Percentiles rank a stretch among this genome's conserved stretches.
phyloP scores from a whole-genome alignment of 2,797 vertebrate genomes.

The Lophius americanus region DNA sequence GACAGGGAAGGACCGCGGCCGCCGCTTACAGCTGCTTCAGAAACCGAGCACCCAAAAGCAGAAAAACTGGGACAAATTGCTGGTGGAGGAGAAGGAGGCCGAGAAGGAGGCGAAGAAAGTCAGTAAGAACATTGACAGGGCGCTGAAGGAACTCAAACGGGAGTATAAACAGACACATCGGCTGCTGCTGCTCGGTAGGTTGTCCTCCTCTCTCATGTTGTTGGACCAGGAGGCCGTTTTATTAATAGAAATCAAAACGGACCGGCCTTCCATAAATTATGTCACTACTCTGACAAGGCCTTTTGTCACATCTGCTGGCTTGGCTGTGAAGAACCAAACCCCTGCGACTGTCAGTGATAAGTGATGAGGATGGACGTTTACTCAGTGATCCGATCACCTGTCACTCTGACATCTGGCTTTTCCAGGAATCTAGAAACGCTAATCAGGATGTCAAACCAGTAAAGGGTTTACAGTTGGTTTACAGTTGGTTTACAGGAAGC shows the following conservation, averaged over 20 bases:
- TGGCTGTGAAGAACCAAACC: constrained; percentile 49
- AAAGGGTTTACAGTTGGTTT: background rate
- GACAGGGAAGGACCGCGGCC: constrained; percentile 78
- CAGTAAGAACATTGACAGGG: constrained; percentile 92
- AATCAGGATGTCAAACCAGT: background rate
- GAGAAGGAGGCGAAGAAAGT: constrained; percentile 93
- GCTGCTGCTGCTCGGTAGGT: constrained; percentile 94
- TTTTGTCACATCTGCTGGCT: constrained; percentile 63
- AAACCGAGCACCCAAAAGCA: constrained; percentile 83
- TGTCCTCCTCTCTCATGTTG: constrained; percentile 27
- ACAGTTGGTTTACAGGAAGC: background rate
- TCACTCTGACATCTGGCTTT: constrained; percentile 1
- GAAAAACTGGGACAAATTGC: constrained; percentile 89
- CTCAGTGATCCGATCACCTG: constrained; percentile 20
- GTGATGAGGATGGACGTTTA: constrained; percentile 56
- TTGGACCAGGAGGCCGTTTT: constrained; percentile 39
- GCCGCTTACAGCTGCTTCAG: constrained; percentile 81
- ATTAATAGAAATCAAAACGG: constrained; percentile 51
- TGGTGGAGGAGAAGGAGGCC: constrained; percentile 93
- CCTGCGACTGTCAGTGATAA: constrained; percentile 57
- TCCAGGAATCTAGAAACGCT: background rate
- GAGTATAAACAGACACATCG: constrained; percentile 95
- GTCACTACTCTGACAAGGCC: constrained; percentile 63
- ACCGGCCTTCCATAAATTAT: constrained; percentile 60
- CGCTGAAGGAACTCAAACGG: constrained; percentile 91